Percentiles rank a stretch among this genome's conserved stretches.
Conservation (phyloP, 2,888 invertebrate genomes). For the Hirtodrosophila cameraria region DNA sequence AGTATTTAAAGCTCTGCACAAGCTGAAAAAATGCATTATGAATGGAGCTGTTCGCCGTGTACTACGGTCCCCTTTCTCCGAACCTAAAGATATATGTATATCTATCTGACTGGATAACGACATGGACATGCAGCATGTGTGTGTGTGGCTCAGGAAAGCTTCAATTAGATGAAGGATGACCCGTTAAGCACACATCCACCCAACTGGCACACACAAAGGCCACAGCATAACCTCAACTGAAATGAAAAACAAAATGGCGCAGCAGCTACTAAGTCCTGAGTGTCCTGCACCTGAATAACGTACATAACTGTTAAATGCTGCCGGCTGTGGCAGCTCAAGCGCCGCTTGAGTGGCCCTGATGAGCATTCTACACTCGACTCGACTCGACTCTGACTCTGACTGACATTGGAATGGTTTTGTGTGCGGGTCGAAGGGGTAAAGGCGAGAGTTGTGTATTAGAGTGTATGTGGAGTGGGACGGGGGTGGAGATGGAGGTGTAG, state of each 20-base stretch:
- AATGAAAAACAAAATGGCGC: slow-evolving; percentile 32
- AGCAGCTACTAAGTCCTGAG: slow-evolving; percentile 1
- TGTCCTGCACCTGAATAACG: slow-evolving; percentile 33
- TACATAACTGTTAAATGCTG: slow-evolving; percentile 37
- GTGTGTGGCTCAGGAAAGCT: slow-evolving; percentile 16
- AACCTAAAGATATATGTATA: neutral
- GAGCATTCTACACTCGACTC: slow-evolving; percentile 23
- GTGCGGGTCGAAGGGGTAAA: neutral
- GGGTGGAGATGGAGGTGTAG: neutral
- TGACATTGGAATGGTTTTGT: neutral
- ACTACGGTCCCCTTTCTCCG: slow-evolving; percentile 11
- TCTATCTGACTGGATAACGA: slow-evolving; percentile 24
- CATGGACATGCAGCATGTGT: slow-evolving; percentile 16
- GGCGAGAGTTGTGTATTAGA: no score
- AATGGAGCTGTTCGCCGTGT: slow-evolving; percentile 18
- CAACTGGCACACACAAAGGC: slow-evolving; percentile 3
- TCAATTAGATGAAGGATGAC: slow-evolving; percentile 42
- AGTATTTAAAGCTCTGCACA: slow-evolving; percentile 45
- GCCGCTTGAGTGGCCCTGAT: slow-evolving; percentile 47
- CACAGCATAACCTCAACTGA: slow-evolving; percentile 6
- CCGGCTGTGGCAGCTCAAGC: slow-evolving; percentile 45
- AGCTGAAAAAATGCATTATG: slow-evolving; percentile 41
- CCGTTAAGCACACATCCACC: slow-evolving; percentile 25
- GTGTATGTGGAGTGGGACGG: neutral
- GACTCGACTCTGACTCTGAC: no score